Evolutionary conservation across 2,888 invertebrate species (phyloP).

Genomic region (Graphium colonna): DNA sequence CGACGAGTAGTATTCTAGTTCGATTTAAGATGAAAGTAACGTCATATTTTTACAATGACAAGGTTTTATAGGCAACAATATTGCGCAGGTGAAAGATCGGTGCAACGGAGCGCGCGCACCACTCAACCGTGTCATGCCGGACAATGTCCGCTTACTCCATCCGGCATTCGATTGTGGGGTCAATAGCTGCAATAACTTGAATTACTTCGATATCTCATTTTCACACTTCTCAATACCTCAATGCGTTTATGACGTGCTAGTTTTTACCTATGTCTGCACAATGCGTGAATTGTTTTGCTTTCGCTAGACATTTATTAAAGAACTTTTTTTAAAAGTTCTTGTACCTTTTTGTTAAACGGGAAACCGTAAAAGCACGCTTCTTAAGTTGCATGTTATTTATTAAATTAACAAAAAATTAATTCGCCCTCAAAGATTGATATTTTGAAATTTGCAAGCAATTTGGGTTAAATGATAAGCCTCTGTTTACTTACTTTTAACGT

Average conservation of each 20-base stretch:
- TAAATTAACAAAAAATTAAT: no score
- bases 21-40: constrained; percentile 75
- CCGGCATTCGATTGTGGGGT: constrained; percentile 48
- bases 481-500: no score
- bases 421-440: no score
- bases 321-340: no score
- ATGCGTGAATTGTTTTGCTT: not conserved
- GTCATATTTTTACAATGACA: constrained; percentile 72
- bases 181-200: constrained; percentile 36
- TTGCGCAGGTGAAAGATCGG: constrained; percentile 79
- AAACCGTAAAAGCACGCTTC: no score
- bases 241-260: not conserved
- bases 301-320: no score
- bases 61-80: constrained; percentile 78
- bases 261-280: not conserved
- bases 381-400: no score
- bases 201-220: not conserved
- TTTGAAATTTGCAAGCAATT: no score
- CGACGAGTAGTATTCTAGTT: constrained; percentile 65
- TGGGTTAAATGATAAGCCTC: no score
- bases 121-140: constrained; percentile 69
- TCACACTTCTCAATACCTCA: not conserved
- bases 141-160: constrained; percentile 77
- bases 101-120: constrained; percentile 71
- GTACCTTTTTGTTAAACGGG: no score